Evolutionary conservation across 1,140 invertebrate species (phyloP).

Genomic region (Lordiphosa collinella): DNA sequence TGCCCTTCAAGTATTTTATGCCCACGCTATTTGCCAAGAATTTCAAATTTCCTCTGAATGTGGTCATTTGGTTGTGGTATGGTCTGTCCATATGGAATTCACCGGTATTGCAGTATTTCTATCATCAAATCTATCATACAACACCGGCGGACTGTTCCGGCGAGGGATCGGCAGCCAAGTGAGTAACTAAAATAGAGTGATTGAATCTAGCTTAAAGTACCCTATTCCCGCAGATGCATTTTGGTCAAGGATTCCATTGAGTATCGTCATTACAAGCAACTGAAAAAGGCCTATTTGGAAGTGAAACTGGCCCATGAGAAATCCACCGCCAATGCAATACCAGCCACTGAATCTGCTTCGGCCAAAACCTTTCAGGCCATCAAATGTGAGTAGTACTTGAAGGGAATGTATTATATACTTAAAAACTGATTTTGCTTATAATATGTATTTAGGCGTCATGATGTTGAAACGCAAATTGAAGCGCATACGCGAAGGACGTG

Average conservation of each 20-base stretch:
- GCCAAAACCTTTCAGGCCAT: constrained; percentile 78
- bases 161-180: constrained; percentile 75
- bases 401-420: neutral
- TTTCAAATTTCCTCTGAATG: constrained; percentile 70
- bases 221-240: constrained; percentile 50
- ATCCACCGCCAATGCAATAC: constrained; percentile 43
- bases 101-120: constrained; percentile 75
- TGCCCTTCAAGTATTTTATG: constrained; percentile 76
- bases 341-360: constrained; percentile 55
- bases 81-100: constrained; percentile 77
- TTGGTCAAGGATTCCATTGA: constrained; percentile 69
- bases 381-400: constrained; percentile 56
- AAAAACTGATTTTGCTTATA: neutral
- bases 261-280: constrained; percentile 69
- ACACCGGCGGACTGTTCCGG: constrained; percentile 69
- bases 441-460: constrained; percentile 63
- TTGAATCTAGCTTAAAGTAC: no score
- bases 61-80: constrained; percentile 76
- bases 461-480: constrained; percentile 76
- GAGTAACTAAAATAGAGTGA: no score
- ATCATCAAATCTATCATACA: constrained; percentile 78
- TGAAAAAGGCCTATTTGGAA: constrained; percentile 72
- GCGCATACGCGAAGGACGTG: constrained; percentile 75
- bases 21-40: constrained; percentile 77
- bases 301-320: constrained; percentile 71